Evolutionary conservation across 2,113 vertebrate genomes (phyloP), one percentile per base, ranked within the genome.

Genomic region (Cottus gobio): DNA sequence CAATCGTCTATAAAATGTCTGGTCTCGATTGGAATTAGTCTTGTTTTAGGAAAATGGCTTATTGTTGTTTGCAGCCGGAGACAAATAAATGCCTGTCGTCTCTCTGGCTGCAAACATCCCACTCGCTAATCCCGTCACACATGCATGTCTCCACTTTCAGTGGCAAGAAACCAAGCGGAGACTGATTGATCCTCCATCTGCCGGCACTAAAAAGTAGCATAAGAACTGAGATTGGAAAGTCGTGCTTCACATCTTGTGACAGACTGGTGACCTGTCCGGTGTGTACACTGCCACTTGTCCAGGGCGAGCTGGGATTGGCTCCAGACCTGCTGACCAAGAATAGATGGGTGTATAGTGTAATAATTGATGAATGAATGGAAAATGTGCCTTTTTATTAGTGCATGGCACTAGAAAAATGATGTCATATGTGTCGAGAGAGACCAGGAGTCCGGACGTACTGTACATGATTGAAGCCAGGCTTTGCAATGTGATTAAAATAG

Each of bases 111-210:
- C 36, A 37, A 37, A 37, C 36, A 57, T 28, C 22, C 68, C 50
- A 20, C 68, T 71, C 56, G 68, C 34, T 57, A 20, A 57, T 71
- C 34, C 16, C 34, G 20, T 39, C 52, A 71, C 4, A 34, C 52
- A 71, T 28, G 15, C 34, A 39, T 70, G 68, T 28, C 9, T 15
- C 42, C 3, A 44, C 42, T 15, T 44, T 44, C 42, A 16, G 42
- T 4, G 13, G 42, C 13, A 57, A 42, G n/a, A 42, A 57, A 39
- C 34, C 50, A 56, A 28, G 58, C 22, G n/a, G n/a, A 62, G 61
- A 39, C n/a, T 18, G 37, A 44, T 24, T 57, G 24, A 68, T 16
- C 12, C 8, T 46, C 5, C 12, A 20, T 58, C n/a, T 4, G 0
- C 24, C 54, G 9, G 46, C 42, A 26, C 48, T 57, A 12, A 11